These are phyloP conservation scores for Porites lutea DNA, from an alignment of 64 coral and sea anemone species.

Conservation along the genomic window DNA sequence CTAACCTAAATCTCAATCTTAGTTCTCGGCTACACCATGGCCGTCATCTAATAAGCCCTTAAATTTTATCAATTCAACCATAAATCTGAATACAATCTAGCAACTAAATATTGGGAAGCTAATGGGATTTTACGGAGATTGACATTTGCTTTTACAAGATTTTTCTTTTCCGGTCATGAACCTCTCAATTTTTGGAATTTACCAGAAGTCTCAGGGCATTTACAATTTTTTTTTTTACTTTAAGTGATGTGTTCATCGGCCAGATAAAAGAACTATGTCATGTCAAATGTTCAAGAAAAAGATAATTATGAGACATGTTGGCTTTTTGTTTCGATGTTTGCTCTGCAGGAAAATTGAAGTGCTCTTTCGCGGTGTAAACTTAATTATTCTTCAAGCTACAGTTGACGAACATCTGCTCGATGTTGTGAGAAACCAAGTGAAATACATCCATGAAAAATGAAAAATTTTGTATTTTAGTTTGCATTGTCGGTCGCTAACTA, in stretches of 20 bases:
- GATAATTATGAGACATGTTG: background rate
- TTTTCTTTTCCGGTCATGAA: background rate
- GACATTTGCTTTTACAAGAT: background rate
- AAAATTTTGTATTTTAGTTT: too few species aligned
- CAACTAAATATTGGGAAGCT: too few species aligned
- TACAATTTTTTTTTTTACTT: background rate
- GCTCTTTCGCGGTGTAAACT: background rate
- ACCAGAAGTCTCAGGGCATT: background rate
- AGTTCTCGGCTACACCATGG: too few species aligned
- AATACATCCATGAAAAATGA: background rate
- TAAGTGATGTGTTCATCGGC: background rate
- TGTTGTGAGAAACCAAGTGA: background rate
- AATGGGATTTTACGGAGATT: too few species aligned
- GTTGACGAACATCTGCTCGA: background rate
- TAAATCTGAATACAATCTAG: too few species aligned
- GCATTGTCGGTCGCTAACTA: too few species aligned
- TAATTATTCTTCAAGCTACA: background rate
- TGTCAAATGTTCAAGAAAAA: background rate
- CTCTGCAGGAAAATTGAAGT: constrained; percentile 19
- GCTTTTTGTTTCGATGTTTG: constrained; percentile 16
- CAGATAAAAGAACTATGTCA: background rate
- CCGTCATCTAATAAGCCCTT: too few species aligned
- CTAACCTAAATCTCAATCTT: too few species aligned
- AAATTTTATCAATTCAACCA: too few species aligned
- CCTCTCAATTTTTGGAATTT: background rate